phyloP scores from a whole-genome alignment of 2,888 invertebrate genomes.

The Bellardia bayeri region DNA sequence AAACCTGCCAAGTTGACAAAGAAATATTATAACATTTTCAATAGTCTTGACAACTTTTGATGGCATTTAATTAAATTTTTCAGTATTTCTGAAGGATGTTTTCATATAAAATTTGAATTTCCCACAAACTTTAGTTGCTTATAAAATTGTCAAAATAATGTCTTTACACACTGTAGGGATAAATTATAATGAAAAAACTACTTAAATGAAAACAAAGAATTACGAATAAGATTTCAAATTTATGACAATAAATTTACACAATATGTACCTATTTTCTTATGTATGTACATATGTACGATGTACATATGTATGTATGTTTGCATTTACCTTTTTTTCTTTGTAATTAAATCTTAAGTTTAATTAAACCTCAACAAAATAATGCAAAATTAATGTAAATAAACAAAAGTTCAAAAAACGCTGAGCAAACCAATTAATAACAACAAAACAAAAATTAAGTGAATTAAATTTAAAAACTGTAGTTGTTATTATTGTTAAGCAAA shows the following conservation, averaged over 20 bases:
- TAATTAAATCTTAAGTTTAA: neutral
- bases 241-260: conserved; percentile 5
- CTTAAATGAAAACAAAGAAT: neutral
- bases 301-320: neutral
- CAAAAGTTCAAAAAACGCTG: conserved; percentile 61
- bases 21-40: too few relatives aligned
- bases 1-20: too few relatives aligned
- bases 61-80: too few relatives aligned
- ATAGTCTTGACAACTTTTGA: too few relatives aligned
- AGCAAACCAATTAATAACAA: conserved; percentile 25
- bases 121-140: too few relatives aligned
- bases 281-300: too few relatives aligned
- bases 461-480: conserved; percentile 2
- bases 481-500: conserved; percentile 33
- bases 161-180: too few relatives aligned
- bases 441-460: conserved; percentile 7
- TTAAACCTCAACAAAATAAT: neutral
- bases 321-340: neutral
- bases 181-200: too few relatives aligned
- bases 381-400: conserved; percentile 39
- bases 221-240: neutral
- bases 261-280: too few relatives aligned
- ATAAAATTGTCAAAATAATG: too few relatives aligned
- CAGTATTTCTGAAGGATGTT: too few relatives aligned
- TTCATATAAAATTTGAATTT: too few relatives aligned